Evolutionary conservation across 2,797 vertebrate genomes (phyloP), one percentile per base, ranked within the genome.

Genomic region (Oreortyx pictus): DNA sequence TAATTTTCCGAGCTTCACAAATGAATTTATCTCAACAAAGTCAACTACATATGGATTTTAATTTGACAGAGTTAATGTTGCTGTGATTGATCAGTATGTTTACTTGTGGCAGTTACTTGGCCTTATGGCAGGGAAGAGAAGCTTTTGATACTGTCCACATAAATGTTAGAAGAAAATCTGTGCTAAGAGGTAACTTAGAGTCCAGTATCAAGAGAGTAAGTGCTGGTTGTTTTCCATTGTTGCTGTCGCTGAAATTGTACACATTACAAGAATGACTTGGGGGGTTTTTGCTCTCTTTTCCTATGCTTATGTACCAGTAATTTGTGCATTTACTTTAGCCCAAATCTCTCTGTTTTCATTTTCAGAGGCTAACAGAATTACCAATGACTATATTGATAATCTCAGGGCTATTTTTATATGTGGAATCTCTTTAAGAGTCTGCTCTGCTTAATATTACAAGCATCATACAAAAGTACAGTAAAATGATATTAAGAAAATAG

Each of bases 341-440:
- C 19, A 50, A 61, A 89, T 82, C 65, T 46, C 49, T 91, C 44
- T 83, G 59, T 64, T 93, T 93, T 94, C 64, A 78, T 94, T 83
- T 90, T 70, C 70, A 89, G 49, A 78, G 62, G 29, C 50, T 94
- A 94, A 93, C 31, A 74, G 66, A 93, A 90, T 94, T 94, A 80
- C 50, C 70, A 77, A 5, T 52, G 23, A 75, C 66, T 81, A 2
- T 83, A 83, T 62, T 41, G 61, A 81, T 89, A 76, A 88, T 60
- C 76, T 82, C 23, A 52, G 17, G 54, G 43, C 39, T 94, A 29
- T 94, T 93, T 93, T 96, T 92, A 1, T 29, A 33, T 56, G 33
- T 37, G 78, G 62, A 80, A 87, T 89, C 46, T 90, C 59, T 83
- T 90, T n/a, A 78, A 80, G 35, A 78, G 66, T 73, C 79, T 44